A percentile compares a stretch with the other conserved stretches of the same genome.
Evolutionary conservation across 2,888 invertebrate species (phyloP).

Genomic region (Choreutis nemorana): DNA sequence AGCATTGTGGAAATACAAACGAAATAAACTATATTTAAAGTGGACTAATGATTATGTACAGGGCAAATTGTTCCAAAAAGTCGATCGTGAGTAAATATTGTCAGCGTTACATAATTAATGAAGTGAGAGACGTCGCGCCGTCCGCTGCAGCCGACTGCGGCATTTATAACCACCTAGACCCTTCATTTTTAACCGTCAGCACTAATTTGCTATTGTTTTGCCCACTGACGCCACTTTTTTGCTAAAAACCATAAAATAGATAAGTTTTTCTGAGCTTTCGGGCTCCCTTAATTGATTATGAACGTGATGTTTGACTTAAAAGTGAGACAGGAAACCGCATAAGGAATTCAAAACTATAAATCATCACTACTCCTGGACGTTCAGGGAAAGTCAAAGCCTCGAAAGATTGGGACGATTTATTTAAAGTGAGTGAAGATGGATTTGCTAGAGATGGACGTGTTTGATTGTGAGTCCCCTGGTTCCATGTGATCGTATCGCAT

Average conservation of each 20-base stretch:
- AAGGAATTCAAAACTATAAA: no score
- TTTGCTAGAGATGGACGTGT: no score
- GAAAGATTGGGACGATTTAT: no score
- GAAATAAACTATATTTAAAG: no score
- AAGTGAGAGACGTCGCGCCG: conserved; percentile 22
- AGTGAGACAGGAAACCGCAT: conserved; percentile 15
- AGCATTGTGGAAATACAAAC: no score
- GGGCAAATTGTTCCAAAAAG: conserved; percentile 9
- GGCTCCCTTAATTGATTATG: conserved; percentile 51
- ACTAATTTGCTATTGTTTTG: conserved; percentile 64
- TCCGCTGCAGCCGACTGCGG: conserved; percentile 21
- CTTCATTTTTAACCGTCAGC: conserved; percentile 62
- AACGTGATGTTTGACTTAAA: conserved; percentile 27
- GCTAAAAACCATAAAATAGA: conserved; percentile 59
- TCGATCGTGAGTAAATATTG: conserved; percentile 3
- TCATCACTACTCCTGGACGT: no score
- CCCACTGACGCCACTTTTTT: conserved; percentile 58
- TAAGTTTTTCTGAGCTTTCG: conserved; percentile 44
- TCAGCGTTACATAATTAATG: conserved; percentile 32
- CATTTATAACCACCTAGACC: conserved; percentile 29
- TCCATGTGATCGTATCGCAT: conserved; percentile 17
- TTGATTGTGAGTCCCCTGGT: no score
- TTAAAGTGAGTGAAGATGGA: no score
- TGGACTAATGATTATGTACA: no score
- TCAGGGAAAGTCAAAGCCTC: no score